phyloP scores from a whole-genome alignment of 2,797 vertebrate genomes.

The Sebastes alutus region DNA sequence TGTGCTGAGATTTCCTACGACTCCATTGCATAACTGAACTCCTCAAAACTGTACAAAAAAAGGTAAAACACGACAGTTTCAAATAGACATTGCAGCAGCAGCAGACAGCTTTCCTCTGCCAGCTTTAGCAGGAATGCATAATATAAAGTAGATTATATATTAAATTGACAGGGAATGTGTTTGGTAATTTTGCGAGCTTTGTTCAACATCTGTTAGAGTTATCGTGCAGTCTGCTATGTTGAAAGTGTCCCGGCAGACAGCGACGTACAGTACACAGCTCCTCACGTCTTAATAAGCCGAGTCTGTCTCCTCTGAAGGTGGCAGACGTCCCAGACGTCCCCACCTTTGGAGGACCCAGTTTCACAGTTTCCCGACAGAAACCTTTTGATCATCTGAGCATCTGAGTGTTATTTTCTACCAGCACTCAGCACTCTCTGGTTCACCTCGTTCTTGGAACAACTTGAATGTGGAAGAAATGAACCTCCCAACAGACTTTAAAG shows the following conservation, averaged over 20 bases:
- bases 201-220: slow-evolving; percentile 2
- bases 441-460: slow-evolving; percentile 1
- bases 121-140: background rate
- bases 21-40: background rate
- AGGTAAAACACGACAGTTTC: background rate
- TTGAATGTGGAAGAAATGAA: background rate
- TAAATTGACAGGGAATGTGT: slow-evolving; percentile 2
- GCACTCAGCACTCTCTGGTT: background rate
- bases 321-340: slow-evolving; percentile 40
- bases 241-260: slow-evolving; percentile 29
- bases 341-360: slow-evolving; percentile 48
- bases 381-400: slow-evolving; percentile 70
- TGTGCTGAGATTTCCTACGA: background rate
- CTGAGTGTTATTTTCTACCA: slow-evolving; percentile 26
- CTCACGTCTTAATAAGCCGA: slow-evolving; percentile 69
- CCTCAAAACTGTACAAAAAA: background rate
- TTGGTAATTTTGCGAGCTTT: background rate
- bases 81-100: background rate
- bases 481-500: background rate
- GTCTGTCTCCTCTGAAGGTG: slow-evolving; percentile 58
- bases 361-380: slow-evolving; percentile 64
- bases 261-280: slow-evolving; percentile 3
- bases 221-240: background rate
- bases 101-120: background rate
- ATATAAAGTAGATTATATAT: background rate